Conservation (phyloP, 2,888 invertebrate species). For the Dolichopus griseipennis region DNA sequence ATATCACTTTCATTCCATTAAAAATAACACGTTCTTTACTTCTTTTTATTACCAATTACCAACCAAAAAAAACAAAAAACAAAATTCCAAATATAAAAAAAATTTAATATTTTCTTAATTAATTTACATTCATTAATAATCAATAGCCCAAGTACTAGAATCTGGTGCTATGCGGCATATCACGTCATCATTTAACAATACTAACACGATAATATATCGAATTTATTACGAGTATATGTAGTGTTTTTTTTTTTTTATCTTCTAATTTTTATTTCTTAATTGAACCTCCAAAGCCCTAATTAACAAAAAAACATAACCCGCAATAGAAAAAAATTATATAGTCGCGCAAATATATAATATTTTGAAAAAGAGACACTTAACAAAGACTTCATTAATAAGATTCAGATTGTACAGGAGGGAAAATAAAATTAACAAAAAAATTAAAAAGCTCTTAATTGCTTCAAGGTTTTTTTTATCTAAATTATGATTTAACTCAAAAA, state of each 20-base stretch:
- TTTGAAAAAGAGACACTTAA: neutral
- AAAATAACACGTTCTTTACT: no score
- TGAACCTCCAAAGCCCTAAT: neutral
- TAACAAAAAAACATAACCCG: neutral
- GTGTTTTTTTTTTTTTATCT: neutral
- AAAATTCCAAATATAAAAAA: no score
- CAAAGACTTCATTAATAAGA: neutral
- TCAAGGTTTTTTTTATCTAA: neutral
- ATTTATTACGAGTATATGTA: no score
- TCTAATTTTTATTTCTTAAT: neutral
- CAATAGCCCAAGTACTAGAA: no score
- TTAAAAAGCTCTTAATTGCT: neutral
- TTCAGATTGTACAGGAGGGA: neutral
- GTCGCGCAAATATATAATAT: neutral
- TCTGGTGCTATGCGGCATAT: neutral
- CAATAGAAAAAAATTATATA: neutral
- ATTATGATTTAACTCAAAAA: no score
- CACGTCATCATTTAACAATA: conserved; percentile 1
- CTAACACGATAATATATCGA: neutral
- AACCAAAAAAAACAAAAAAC: no score
- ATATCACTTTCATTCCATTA: no score
- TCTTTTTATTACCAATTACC: no score
- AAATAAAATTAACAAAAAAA: neutral
- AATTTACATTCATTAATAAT: no score
- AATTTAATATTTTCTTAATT: no score